phyloP scores from a whole-genome alignment of 2,888 invertebrate genomes.

The Tromatobia lineatoria region DNA sequence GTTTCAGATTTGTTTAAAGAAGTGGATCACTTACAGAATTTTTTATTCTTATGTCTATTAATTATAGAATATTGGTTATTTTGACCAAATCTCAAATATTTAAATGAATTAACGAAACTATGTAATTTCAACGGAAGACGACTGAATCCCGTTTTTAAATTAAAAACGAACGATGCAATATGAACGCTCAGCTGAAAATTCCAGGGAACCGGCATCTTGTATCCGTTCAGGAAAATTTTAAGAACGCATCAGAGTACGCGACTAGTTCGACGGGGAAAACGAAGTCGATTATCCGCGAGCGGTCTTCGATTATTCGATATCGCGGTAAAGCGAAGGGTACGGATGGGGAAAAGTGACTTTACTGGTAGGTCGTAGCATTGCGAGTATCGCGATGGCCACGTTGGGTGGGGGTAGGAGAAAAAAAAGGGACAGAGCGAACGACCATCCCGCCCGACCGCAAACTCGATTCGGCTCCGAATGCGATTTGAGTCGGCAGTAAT shows the following conservation, averaged over 20 bases:
- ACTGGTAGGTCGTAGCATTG: slow-evolving; percentile 34
- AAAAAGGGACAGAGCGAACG: slow-evolving; percentile 3
- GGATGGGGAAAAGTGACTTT: slow-evolving; percentile 63
- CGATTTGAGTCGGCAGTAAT: slow-evolving; percentile 82
- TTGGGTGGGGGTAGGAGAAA: slow-evolving; percentile 6
- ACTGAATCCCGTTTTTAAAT: not conserved
- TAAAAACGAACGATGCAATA: not conserved
- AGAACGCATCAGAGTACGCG: slow-evolving; percentile 3
- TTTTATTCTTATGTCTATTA: no score
- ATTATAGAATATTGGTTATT: no score
- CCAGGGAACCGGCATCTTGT: not conserved
- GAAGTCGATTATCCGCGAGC: slow-evolving; percentile 59
- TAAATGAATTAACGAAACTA: not conserved
- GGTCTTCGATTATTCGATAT: slow-evolving; percentile 61
- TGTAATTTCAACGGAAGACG: not conserved
- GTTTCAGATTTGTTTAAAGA: no score
- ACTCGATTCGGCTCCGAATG: slow-evolving; percentile 80
- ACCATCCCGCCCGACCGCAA: slow-evolving; percentile 79
- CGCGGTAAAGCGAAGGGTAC: slow-evolving; percentile 35
- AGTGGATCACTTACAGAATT: no score
- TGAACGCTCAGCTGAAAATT: not conserved
- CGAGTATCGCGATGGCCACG: slow-evolving; percentile 60
- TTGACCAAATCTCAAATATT: not conserved
- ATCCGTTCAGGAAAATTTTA: not conserved
- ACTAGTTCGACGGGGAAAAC: slow-evolving; percentile 38